Evolutionary conservation across 1,140 invertebrate species (phyloP).

Genomic region (Halyomorpha halys): DNA sequence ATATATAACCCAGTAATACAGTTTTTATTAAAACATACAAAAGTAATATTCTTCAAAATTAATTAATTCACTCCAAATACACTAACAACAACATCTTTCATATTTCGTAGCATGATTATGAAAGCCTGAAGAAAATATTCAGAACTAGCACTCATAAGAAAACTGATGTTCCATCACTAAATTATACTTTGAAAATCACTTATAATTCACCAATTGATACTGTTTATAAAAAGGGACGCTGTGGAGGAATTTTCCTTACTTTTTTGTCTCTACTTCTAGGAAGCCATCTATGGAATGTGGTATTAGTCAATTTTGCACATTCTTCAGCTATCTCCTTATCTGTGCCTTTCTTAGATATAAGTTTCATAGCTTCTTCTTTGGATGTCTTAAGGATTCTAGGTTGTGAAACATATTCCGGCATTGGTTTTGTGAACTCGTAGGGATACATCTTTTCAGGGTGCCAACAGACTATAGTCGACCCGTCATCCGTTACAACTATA

Average conservation of each 20-base stretch:
- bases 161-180: no score
- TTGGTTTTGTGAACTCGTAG: slow-evolving; percentile 67
- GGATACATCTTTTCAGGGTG: slow-evolving; percentile 72
- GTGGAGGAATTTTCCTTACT: slow-evolving; percentile 53
- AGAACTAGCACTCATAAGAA: no score
- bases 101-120: no score
- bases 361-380: slow-evolving; percentile 45
- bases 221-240: slow-evolving; percentile 60
- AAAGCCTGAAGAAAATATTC: no score
- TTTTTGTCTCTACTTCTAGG: slow-evolving; percentile 48
- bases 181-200: no score
- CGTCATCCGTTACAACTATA: slow-evolving; percentile 55
- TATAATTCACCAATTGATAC: no score
- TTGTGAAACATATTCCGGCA: slow-evolving; percentile 43
- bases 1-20: no score
- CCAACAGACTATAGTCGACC: slow-evolving; percentile 72
- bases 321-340: slow-evolving; percentile 51
- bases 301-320: slow-evolving; percentile 61
- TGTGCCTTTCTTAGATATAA: slow-evolving; percentile 54
- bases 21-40: no score
- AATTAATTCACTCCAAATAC: no score
- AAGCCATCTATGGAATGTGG: slow-evolving; percentile 72
- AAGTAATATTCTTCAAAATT: no score
- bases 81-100: no score
- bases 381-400: slow-evolving; percentile 50